Conservation (phyloP, 2,888 invertebrate species). For the Himalopsyche japonica region DNA sequence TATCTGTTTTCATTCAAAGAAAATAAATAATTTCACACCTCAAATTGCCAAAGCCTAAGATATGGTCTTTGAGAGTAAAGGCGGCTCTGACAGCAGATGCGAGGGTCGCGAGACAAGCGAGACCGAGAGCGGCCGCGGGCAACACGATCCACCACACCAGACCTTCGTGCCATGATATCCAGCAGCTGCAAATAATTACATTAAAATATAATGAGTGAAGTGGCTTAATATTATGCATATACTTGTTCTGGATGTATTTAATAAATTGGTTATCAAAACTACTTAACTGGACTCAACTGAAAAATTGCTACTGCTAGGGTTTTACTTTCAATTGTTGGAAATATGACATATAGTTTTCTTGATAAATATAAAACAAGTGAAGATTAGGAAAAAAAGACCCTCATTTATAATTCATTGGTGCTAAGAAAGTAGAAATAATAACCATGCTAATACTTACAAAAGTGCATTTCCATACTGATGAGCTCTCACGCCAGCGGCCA, state of each 20-base stretch:
- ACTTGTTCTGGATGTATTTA: no score
- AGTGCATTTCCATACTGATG: conserved; percentile 94
- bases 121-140: conserved; percentile 79
- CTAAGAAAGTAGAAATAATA: no score
- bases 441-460: conserved; percentile 70
- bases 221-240: no score
- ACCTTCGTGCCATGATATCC: conserved; percentile 91
- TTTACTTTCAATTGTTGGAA: no score
- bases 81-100: conserved; percentile 88
- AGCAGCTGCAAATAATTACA: conserved; percentile 68
- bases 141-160: conserved; percentile 96
- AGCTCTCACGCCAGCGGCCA: conserved; percentile 89
- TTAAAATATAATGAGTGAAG: no score
- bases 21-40: conserved; percentile 53
- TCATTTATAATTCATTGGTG: no score
- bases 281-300: no score
- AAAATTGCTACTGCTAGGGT: no score
- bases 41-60: conserved; percentile 82
- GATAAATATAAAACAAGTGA: no score
- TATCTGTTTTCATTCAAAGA: neutral
- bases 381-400: no score
- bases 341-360: no score
- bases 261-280: no score
- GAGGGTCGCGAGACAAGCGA: conserved; percentile 77
- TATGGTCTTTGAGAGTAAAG: conserved; percentile 87